Evolutionary conservation across 2,888 invertebrate genomes (phyloP), one percentile per base, ranked within the genome.

Genomic region (Dascillus cervinus): DNA sequence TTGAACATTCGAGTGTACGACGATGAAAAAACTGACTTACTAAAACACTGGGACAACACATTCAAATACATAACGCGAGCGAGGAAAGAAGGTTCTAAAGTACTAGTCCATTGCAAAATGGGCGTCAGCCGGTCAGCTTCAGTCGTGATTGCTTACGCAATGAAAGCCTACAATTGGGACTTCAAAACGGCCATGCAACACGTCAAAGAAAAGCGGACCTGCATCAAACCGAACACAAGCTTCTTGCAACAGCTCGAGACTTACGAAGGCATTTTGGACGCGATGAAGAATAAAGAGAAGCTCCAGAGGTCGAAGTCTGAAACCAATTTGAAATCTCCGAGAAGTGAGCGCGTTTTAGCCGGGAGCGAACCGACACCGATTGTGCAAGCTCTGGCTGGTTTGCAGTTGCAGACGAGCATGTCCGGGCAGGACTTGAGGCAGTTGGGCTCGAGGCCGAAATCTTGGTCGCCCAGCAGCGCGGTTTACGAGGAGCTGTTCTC

Each of bases 71-170:
- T 98, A 58, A 82, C 83, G 46, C 84, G 87, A 65, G 96, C 95
- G 31, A 82, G 80, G 63, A 81, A 84, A 52, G 82, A 85, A 55
- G 89, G 89, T 32, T 90, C 89, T 34, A 92, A 92, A 67, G 94
- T 95, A 33, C 71, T 98, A 52, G 97, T 98, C 28, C 97, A 98
- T 65, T 98, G 98, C 66, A 97, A 97, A 70, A 97, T 97, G 94
- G 98, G 98, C 12, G 90, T 98, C 39, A 96, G 95, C 63, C 75
- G 97, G 44, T 97, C 97, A 12, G 96, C 97, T 3, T 95, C 95
- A 2, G 96, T 96, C 13, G 97, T 96, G 13, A 92, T 96, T 55
- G 96, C 96, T 0, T 96, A 92, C 67, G 89, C 92, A 12, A 98
- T 98, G 97, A 97, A 97, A 67, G 91, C 92, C 11, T 87, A 86